Evolutionary conservation across 2,797 vertebrate genomes (phyloP), one percentile per base, ranked within the genome.

Genomic region (Xenops minutus): DNA sequence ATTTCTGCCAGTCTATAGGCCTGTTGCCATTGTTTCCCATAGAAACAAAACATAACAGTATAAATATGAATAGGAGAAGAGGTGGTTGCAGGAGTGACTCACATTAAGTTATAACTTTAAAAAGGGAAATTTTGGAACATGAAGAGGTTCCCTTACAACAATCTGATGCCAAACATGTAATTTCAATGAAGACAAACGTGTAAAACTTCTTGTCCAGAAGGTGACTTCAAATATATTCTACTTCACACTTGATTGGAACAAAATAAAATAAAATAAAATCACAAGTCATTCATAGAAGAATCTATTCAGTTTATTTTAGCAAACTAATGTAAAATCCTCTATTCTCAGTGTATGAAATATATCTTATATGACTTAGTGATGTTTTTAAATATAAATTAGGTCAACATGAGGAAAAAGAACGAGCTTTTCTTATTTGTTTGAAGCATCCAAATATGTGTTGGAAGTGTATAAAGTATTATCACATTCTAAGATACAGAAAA

Each of bases 31-130:
- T 96, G 94, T 97, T 95, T 95, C 89, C 96, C 93, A 55, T 97
- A 86, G 95, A 96, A 96, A 97, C 95, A 96, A 95, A 96, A 97
- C 95, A 97, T 89, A 97, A 89, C 94, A 93, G 63, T 92, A 92
- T 95, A 92, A 97, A 94, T 94, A 94, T 75, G 89, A 94, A 93
- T 89, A 93, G 66, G 68, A 95, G 83, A 88, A 62, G 64, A 82
- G 81, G 86, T 93, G 92, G 95, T 95, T 95, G 91, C 78, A 91
- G 69, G 76, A 95, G 58, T 97, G 96, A 96, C 84, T 97, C 97
- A 97, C 67, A 79, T 79, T 93, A 95, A 83, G 83, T 90, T 92
- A 89, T 41, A 94, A 89, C 72, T 91, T 95, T 77, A 56, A 88
- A 95, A 95, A 96, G 91, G 22, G 34, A 94, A 63, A 79, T 94